A percentile compares a stretch with the other conserved stretches of the same genome.
Evolutionary conservation across 2,888 invertebrate species (phyloP).

Genomic region (Plagodis pulveraria): DNA sequence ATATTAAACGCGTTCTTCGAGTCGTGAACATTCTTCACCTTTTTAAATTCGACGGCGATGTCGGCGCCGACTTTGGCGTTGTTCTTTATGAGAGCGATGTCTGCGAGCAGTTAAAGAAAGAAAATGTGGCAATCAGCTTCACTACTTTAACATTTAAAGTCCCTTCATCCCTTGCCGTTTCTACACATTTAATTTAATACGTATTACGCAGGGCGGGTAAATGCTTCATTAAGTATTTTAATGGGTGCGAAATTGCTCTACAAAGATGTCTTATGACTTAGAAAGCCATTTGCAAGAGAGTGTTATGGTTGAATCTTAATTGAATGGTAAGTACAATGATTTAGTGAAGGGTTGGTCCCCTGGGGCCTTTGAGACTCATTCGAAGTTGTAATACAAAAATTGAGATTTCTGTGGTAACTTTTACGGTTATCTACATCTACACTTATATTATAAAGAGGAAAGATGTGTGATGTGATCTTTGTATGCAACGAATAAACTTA

Average conservation of each 20-base stretch:
- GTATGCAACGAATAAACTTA: too few relatives aligned
- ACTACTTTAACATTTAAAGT: conserved; percentile 57
- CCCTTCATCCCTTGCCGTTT: conserved; percentile 47
- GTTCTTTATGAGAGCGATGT: conserved; percentile 96
- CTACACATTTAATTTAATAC: conserved; percentile 60
- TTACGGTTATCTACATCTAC: too few relatives aligned
- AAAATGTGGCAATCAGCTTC: conserved; percentile 67
- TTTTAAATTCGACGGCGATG: conserved; percentile 88
- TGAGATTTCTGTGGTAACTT: neutral
- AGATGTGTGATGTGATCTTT: too few relatives aligned
- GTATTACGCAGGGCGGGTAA: conserved; percentile 49
- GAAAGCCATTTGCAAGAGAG: conserved; percentile 5
- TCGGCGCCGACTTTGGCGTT: conserved; percentile 94
- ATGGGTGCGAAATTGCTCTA: conserved; percentile 50
- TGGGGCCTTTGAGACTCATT: neutral
- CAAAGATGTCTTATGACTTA: conserved; percentile 12
- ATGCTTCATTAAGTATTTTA: conserved; percentile 61
- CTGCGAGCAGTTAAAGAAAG: conserved; percentile 81
- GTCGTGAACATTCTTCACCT: conserved; percentile 63
- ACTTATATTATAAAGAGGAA: too few relatives aligned
- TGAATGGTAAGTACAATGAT: conserved; percentile 15
- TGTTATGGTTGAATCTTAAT: conserved; percentile 11
- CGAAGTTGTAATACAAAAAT: too few relatives aligned
- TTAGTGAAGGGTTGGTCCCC: conserved; percentile 1
- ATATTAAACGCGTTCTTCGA: conserved; percentile 57